Percentiles rank a stretch among this genome's conserved stretches.
Conservation (phyloP, 2,113 vertebrate species). For the Irena cyanogastra region DNA sequence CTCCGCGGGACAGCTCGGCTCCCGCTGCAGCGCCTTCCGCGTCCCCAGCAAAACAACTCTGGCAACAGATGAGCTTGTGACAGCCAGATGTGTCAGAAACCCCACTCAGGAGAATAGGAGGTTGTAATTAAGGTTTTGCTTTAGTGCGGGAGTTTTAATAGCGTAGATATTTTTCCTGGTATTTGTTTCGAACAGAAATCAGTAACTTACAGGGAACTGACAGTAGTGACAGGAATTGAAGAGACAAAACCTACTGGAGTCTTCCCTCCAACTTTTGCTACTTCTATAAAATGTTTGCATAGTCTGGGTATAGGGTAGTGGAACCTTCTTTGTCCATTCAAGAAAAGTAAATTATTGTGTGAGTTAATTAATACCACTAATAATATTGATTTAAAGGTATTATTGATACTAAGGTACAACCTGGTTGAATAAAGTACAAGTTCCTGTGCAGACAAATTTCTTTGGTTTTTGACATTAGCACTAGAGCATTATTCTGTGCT, state of each 20-base stretch:
- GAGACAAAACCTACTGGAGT: neutral
- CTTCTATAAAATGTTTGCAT: neutral
- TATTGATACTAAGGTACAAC: neutral
- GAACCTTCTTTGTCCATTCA: neutral
- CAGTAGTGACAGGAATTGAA: neutral
- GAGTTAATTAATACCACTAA: neutral
- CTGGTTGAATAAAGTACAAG: neutral
- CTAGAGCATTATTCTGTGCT: neutral
- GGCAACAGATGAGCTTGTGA: neutral
- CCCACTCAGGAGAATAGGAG: neutral
- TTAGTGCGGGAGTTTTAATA: neutral
- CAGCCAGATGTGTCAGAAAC: neutral
- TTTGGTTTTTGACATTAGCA: neutral
- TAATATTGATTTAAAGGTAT: neutral
- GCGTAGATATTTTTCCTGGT: neutral
- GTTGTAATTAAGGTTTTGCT: conserved; percentile 19
- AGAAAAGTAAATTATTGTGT: neutral
- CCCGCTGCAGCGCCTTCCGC: neutral
- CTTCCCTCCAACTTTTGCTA: neutral
- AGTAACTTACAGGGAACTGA: neutral
- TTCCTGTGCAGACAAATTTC: neutral
- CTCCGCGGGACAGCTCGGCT: neutral
- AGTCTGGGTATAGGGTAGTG: accelerated
- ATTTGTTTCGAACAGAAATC: conserved; percentile 19
- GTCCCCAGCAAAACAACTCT: neutral